Base-by-base conservation (phyloP, 2,797 vertebrate genomes). In the Tokudaia tokunoshimensis region DNA sequence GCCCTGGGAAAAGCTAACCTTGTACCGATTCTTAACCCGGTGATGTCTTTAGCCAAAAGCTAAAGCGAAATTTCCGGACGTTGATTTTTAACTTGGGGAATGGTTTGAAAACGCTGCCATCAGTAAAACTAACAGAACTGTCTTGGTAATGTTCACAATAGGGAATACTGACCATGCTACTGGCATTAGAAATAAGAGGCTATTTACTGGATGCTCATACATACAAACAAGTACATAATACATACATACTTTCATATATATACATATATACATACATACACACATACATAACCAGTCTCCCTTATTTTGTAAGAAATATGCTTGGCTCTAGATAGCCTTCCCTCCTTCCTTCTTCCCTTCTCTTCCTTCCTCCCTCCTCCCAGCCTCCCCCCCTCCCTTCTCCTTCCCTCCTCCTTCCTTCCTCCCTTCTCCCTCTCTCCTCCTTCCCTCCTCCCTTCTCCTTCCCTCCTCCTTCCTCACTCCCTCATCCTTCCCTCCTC, bases 131-230 rank as follows among this genome's bases (percentile, higher is more conserved):
- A 94, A 59, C 29, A 85, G 93, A 93, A 86, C 24, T 20, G 17
- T 34, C 47, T 86, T 91, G 34, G 47, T 91, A 63, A 11, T 37
- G 10, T 10, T 86, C 65, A 57, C 74, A 47, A 72, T 11, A 44
- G 92, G 90, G 78, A 97, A 87, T 82, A 74, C 3, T 10, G 4
- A 78, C 47, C 11, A 6, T 85, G 87, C 50, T 67, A 37, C 63
- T 81, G 92, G 74, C 72, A 67, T 61, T 91, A 85, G 91, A 91
- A 93, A 87, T 31, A 34, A 91, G 93, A 85, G 15, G 15, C 74
- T 67, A 22, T 79, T 95, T 41, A 76, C 47, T 89, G 57, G 87
- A 86, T 20, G 47, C 26, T 31, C 37, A 76, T 8, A 59, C 13
- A 47, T 4, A 61, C 11, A 61, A 31, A 76, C 26, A 61, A 89